These are phyloP conservation scores for Diceros bicornis DNA, from an alignment of 2,797 vertebrate species.

Conservation along the genomic window DNA sequence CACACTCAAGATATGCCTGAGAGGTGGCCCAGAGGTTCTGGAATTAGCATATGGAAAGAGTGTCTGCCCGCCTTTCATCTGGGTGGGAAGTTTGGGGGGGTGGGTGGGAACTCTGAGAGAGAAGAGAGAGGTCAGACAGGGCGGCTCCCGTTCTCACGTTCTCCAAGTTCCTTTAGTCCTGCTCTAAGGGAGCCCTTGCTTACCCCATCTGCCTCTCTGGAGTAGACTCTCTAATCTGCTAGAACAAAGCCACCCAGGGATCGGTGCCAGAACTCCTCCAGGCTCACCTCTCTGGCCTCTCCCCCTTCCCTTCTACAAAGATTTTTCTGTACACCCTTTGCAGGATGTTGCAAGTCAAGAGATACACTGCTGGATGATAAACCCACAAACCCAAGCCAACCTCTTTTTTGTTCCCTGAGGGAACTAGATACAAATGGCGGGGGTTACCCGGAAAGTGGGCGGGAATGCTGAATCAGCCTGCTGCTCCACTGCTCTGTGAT, in stretches of 20 bases:
- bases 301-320: background rate
- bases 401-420: background rate
- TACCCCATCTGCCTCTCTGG: background rate
- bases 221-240: slow-evolving; percentile 28
- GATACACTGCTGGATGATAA: background rate
- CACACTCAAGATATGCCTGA: background rate
- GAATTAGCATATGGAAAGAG: background rate
- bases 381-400: background rate
- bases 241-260: slow-evolving; percentile 42
- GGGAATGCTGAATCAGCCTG: background rate
- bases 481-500: background rate
- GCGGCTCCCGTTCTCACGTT: background rate
- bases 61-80: background rate
- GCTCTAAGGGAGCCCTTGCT: background rate
- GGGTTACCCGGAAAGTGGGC: background rate
- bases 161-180: background rate
- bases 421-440: background rate
- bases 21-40: background rate
- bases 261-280: background rate
- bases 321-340: slow-evolving; percentile 22
- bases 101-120: background rate
- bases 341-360: background rate
- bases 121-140: background rate
- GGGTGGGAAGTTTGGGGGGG: background rate
- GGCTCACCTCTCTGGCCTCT: background rate